Conservation (phyloP, 2,797 vertebrate genomes). For the Gymnodraco acuticeps region DNA sequence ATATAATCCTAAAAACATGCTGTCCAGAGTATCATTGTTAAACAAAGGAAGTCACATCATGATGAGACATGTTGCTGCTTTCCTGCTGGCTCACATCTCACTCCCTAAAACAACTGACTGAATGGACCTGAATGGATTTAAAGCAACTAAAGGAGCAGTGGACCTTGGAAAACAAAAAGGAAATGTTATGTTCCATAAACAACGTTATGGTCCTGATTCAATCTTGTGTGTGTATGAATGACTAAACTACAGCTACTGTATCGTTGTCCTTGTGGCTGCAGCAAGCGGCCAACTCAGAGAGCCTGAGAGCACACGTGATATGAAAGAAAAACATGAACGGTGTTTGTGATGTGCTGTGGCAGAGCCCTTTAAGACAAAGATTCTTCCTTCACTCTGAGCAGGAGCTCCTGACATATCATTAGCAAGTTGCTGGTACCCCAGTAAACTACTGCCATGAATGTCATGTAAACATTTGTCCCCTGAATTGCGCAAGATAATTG, state of each 20-base stretch:
- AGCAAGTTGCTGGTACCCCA: not conserved
- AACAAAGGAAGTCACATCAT: not conserved
- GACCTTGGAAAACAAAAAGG: not conserved
- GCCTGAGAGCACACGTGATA: too few species aligned
- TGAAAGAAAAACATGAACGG: too few species aligned
- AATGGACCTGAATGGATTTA: not conserved
- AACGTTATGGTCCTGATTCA: not conserved
- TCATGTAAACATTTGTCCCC: constrained; percentile 19
- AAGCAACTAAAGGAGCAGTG: not conserved
- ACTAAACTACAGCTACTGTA: not conserved
- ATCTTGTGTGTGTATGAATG: not conserved
- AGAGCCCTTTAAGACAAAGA: constrained; percentile 43
- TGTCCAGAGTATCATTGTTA: not conserved
- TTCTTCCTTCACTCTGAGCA: not conserved
- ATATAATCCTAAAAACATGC: not conserved
- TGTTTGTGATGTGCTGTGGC: constrained; percentile 6
- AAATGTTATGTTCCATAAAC: not conserved
- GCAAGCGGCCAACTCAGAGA: too few species aligned
- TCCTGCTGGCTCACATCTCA: not conserved
- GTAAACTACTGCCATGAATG: not conserved
- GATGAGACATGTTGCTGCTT: not conserved
- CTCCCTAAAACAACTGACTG: not conserved
- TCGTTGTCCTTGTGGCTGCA: not conserved
- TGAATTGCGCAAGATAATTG: constrained; percentile 5
- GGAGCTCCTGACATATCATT: not conserved